These are phyloP conservation scores for Oxyruncus cristatus DNA, from an alignment of 2,113 vertebrate species.

Conservation along the genomic window DNA sequence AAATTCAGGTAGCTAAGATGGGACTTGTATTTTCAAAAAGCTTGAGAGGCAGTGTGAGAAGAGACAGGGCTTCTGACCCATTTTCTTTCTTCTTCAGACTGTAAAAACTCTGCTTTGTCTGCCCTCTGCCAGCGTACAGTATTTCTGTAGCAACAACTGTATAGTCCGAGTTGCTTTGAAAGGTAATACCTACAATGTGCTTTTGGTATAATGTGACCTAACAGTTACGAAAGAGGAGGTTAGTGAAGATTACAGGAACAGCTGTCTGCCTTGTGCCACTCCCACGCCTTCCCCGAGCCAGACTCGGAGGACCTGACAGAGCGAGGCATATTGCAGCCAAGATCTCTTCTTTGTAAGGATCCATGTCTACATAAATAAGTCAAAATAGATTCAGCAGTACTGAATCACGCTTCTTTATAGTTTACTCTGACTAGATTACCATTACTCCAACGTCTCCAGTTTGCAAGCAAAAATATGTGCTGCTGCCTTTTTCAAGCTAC, in stretches of 20 bases:
- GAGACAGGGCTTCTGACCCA: background rate
- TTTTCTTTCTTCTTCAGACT: constrained; percentile 1
- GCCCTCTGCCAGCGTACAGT: background rate
- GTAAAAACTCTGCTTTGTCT: background rate
- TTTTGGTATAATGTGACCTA: background rate
- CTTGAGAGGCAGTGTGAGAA: background rate
- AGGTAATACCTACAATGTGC: constrained; percentile 23
- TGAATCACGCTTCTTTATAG: background rate
- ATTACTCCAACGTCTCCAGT: background rate
- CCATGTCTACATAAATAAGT: background rate
- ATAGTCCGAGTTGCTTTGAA: constrained; percentile 2
- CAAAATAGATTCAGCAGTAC: background rate
- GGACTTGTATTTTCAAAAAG: background rate
- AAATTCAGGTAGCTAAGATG: background rate
- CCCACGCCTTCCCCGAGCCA: background rate
- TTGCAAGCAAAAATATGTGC: background rate
- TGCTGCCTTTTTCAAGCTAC: background rate
- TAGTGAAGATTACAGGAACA: constrained; percentile 19
- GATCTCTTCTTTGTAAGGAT: background rate
- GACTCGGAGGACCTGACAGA: background rate
- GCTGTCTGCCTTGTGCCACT: constrained; percentile 35
- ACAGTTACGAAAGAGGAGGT: constrained; percentile 25
- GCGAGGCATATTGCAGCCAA: background rate
- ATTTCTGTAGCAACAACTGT: constrained; percentile 19
- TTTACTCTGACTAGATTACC: background rate